Percentiles rank a stretch among this genome's conserved stretches.
phyloP scores from a whole-genome alignment of 2,797 vertebrate genomes.

The Zalophus californianus region DNA sequence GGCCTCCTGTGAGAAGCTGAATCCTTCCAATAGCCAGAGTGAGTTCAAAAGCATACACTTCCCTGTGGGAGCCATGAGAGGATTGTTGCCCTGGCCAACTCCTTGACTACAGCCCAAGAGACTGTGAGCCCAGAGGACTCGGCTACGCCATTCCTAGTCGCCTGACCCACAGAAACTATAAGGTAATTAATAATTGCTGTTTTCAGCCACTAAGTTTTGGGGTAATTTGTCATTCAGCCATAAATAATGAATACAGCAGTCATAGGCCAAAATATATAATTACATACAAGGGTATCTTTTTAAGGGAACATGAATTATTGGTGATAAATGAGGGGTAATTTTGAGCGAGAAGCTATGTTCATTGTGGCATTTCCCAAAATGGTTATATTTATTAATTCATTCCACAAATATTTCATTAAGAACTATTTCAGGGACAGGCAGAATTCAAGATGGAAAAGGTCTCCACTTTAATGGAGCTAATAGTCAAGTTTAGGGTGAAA shows the following conservation, averaged over 20 bases:
- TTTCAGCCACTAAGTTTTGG: neutral
- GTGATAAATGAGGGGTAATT: slow-evolving; percentile 24
- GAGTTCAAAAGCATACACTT: neutral
- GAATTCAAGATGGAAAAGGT: slow-evolving; percentile 22
- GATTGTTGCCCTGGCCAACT: neutral
- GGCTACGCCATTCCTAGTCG: neutral
- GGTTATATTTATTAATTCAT: slow-evolving; percentile 19
- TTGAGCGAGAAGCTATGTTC: neutral
- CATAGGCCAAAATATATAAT: neutral
- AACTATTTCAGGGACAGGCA: neutral
- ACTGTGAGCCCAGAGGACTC: neutral
- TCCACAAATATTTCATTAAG: slow-evolving; percentile 41
- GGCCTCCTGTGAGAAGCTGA: slow-evolving; percentile 13
- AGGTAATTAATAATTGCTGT: slow-evolving; percentile 12
- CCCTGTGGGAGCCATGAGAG: neutral
- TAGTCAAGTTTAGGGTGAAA: neutral
- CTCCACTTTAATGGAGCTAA: neutral
- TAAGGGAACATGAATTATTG: slow-evolving; percentile 22
- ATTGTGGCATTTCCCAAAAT: neutral
- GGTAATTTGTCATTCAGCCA: neutral
- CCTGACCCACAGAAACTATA: neutral
- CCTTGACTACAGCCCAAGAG: neutral
- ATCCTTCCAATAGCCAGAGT: neutral
- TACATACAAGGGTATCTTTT: slow-evolving; percentile 3
- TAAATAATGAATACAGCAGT: neutral